Conservation (phyloP, 2,113 vertebrate species). For the Setophaga coronata region DNA sequence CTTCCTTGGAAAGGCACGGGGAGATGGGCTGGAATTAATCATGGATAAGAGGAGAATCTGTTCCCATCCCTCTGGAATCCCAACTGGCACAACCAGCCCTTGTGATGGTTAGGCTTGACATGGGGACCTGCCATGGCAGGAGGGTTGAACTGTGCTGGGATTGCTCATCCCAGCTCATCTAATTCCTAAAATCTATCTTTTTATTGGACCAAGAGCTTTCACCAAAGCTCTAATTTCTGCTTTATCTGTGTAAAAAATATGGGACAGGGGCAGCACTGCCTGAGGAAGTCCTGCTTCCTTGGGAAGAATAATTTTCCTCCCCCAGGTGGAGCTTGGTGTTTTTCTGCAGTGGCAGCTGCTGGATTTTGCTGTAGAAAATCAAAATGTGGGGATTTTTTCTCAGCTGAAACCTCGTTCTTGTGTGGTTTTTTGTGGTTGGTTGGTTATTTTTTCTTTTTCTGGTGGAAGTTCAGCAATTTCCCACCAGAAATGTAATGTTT, state of each 20-base stretch:
- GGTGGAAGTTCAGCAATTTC: neutral
- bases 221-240: neutral
- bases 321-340: neutral
- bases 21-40: constrained; percentile 33
- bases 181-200: neutral
- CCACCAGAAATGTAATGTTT: neutral
- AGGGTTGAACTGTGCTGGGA: neutral
- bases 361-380: neutral
- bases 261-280: neutral
- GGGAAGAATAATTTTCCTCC: neutral
- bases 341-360: neutral
- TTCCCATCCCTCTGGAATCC: neutral
- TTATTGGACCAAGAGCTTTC: neutral
- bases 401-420: neutral
- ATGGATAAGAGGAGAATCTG: neutral
- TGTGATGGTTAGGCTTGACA: neutral
- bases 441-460: neutral
- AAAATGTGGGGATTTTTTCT: neutral
- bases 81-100: neutral
- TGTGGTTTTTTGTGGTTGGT: neutral
- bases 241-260: neutral
- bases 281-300: neutral
- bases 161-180: neutral
- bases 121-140: neutral
- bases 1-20: neutral